These are phyloP conservation scores for Aproaerema taeniolella DNA, from an alignment of 2,888 invertebrate species.

Conservation along the genomic window DNA sequence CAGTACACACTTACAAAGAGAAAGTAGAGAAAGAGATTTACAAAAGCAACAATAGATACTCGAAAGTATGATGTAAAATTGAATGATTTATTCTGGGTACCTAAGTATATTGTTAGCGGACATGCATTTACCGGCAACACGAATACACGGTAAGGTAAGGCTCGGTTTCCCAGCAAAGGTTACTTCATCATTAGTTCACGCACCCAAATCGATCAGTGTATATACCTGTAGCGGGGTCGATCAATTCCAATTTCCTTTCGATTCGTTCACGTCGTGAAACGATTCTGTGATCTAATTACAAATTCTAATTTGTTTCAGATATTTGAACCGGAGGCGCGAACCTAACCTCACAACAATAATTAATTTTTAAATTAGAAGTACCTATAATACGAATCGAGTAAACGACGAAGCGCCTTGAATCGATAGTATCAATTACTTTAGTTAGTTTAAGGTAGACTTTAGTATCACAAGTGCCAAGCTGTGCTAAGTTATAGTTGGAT, in stretches of 20 bases:
- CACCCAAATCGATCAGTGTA: slow-evolving; percentile 32
- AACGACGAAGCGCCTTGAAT: slow-evolving; percentile 68
- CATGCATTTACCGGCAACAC: too few species aligned
- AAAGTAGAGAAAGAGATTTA: too few species aligned
- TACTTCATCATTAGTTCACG: slow-evolving; percentile 37
- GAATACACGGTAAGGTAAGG: too few species aligned
- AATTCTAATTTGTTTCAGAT: slow-evolving; percentile 64
- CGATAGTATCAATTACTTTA: slow-evolving; percentile 51
- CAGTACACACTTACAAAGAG: too few species aligned
- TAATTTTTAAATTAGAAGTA: slow-evolving; percentile 28
- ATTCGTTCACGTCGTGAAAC: slow-evolving; percentile 29
- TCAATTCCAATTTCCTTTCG: slow-evolving; percentile 39
- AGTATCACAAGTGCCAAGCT: slow-evolving; percentile 51
- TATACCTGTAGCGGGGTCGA: slow-evolving; percentile 30
- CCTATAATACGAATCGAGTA: slow-evolving; percentile 38
- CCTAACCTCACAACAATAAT: slow-evolving; percentile 34
- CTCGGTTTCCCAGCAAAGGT: too few species aligned
- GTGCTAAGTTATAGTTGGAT: slow-evolving; percentile 15
- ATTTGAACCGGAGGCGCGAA: slow-evolving; percentile 40
- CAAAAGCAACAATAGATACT: too few species aligned
- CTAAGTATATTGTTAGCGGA: too few species aligned
- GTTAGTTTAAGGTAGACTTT: slow-evolving; percentile 37
- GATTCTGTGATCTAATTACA: slow-evolving; percentile 33
- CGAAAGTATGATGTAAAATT: too few species aligned
- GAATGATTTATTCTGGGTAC: too few species aligned